phyloP scores from a whole-genome alignment of 2,797 vertebrate species.

The Mus caroli region DNA sequence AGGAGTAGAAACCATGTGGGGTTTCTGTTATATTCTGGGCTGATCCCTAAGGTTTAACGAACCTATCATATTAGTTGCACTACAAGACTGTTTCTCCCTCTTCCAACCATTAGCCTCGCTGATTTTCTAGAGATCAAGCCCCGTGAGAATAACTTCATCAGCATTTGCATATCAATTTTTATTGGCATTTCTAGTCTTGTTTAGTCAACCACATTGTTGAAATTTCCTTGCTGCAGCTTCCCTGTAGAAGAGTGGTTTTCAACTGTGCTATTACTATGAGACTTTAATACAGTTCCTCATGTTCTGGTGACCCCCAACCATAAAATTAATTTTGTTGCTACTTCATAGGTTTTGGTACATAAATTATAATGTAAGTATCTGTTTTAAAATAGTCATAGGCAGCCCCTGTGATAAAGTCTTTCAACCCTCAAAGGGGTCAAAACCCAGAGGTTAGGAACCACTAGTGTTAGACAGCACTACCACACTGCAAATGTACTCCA shows the following conservation, averaged over 20 bases:
- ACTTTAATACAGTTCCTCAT: not conserved
- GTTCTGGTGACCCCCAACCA: not conserved
- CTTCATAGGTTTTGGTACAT: not conserved
- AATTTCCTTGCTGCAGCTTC: not conserved
- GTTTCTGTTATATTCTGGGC: not conserved
- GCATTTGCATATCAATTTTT: not conserved
- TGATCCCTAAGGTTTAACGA: no score
- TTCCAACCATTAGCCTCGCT: not conserved
- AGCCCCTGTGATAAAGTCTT: not conserved
- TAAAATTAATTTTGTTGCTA: not conserved
- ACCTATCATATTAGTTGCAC: not conserved
- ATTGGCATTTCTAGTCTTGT: not conserved
- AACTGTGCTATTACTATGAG: no score
- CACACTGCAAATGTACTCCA: not conserved
- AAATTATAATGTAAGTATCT: not conserved
- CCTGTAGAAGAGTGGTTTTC: no score
- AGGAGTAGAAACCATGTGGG: not conserved
- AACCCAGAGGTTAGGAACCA: no score
- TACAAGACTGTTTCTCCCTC: not conserved
- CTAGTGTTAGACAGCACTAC: no score
- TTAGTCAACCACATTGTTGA: not conserved
- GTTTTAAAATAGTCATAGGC: not conserved
- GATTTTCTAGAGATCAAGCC: not conserved
- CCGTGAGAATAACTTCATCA: not conserved
- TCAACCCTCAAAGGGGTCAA: no score